phyloP scores from a whole-genome alignment of 2,113 vertebrate genomes.

The Oncorhynchus keta region DNA sequence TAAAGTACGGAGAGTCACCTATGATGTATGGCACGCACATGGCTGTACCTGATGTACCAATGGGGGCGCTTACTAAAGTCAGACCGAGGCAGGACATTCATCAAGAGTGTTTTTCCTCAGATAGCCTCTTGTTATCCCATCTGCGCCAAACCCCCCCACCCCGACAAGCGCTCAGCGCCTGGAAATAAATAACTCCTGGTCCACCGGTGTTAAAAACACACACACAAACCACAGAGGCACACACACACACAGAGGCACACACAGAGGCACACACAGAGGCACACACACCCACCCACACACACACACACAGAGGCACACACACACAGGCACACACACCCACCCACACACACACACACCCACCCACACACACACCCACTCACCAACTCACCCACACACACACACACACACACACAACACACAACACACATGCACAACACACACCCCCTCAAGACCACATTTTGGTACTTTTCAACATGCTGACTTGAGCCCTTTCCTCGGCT shows the following conservation, averaged over 20 bases:
- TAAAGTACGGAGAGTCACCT: not conserved
- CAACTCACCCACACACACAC: no score
- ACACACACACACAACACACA: no score
- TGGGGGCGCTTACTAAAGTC: conserved; percentile 1
- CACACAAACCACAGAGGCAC: not conserved
- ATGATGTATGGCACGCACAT: conserved; percentile 5
- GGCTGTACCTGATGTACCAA: conserved; percentile 10
- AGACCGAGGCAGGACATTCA: conserved; percentile 13
- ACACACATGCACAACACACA: no score
- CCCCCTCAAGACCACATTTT: conserved; percentile 1
- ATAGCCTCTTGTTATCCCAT: conserved; percentile 7
- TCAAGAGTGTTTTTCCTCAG: conserved; percentile 7
- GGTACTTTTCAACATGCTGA: conserved; percentile 23
- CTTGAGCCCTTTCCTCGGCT: conserved; percentile 13
- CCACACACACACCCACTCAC: no score
- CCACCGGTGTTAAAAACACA: not conserved
- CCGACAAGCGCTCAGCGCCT: not conserved
- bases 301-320: no score
- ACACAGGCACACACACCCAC: no score
- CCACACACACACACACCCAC: no score
- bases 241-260: no score
- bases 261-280: no score
- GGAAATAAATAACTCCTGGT: conserved; percentile 10
- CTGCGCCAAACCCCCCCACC: not conserved
- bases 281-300: not conserved